These are phyloP conservation scores for Catocala nupta DNA, from an alignment of 2,888 invertebrate species.

Conservation along the genomic window DNA sequence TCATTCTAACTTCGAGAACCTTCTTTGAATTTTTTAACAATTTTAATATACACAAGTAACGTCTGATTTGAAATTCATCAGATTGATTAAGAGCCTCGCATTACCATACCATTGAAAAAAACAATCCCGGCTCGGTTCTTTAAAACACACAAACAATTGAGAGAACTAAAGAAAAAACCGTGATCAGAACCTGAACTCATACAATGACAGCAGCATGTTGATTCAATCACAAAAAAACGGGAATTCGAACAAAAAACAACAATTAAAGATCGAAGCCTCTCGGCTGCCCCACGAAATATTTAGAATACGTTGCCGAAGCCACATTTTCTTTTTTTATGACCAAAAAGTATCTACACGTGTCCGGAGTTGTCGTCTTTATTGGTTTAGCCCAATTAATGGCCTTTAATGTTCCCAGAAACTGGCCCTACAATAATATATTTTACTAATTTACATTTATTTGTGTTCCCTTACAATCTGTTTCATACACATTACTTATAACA, in stretches of 20 bases:
- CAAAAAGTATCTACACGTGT: constrained; percentile 77
- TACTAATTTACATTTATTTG: constrained; percentile 71
- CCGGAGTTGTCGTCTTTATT: constrained; percentile 83
- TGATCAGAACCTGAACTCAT: constrained; percentile 82
- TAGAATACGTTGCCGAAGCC: constrained; percentile 73
- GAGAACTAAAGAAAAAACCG: constrained; percentile 72
- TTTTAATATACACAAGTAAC: constrained; percentile 56
- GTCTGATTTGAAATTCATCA: constrained; percentile 74
- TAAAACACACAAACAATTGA: constrained; percentile 85
- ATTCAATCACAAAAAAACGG: constrained; percentile 86
- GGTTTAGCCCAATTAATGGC: constrained; percentile 84
- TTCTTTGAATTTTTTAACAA: constrained; percentile 35
- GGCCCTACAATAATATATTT: constrained; percentile 70
- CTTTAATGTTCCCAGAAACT: constrained; percentile 77
- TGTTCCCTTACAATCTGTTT: constrained; percentile 51
- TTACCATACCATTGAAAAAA: constrained; percentile 74
- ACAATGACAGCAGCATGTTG: constrained; percentile 87
- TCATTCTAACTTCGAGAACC: constrained; percentile 24
- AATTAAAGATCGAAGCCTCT: constrained; percentile 78
- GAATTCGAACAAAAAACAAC: constrained; percentile 86
- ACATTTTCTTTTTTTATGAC: constrained; percentile 61
- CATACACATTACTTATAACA: constrained; percentile 41
- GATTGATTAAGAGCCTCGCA: constrained; percentile 76
- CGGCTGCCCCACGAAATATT: constrained; percentile 82
- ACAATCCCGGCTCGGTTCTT: constrained; percentile 67